Evolutionary conservation across 2,797 vertebrate genomes (phyloP).

Genomic region (Falco berigora): DNA sequence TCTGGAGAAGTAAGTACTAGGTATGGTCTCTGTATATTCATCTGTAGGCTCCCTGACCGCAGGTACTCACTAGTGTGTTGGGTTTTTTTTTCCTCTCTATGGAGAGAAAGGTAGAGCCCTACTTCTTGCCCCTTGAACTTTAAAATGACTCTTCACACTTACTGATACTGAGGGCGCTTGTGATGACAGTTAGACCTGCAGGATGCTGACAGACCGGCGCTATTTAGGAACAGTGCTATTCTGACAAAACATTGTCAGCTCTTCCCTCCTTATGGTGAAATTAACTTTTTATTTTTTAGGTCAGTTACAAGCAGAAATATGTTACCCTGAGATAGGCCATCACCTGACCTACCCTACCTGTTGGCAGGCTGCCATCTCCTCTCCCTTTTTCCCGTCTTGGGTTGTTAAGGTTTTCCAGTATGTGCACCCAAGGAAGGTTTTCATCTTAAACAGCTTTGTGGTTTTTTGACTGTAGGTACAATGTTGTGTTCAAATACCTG

Average conservation of each 20-base stretch:
- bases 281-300: neutral
- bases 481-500: constrained; percentile 94
- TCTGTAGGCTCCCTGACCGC: neutral
- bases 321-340: neutral
- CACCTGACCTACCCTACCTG: neutral
- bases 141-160: neutral
- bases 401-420: neutral
- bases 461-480: constrained; percentile 81
- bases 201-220: neutral
- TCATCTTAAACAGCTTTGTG: neutral
- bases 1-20: constrained; percentile 87
- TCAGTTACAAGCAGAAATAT: neutral
- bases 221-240: neutral
- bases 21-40: neutral
- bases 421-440: neutral
- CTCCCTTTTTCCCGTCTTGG: neutral
- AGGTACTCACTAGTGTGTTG: neutral
- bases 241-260: neutral
- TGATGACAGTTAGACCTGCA: neutral
- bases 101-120: neutral
- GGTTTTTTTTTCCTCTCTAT: neutral
- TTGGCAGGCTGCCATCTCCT: neutral
- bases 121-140: neutral
- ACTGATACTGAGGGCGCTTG: neutral
- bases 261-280: neutral